These are phyloP conservation scores for Listronotus oregonensis DNA, from an alignment of 1,140 invertebrate species.

Conservation along the genomic window DNA sequence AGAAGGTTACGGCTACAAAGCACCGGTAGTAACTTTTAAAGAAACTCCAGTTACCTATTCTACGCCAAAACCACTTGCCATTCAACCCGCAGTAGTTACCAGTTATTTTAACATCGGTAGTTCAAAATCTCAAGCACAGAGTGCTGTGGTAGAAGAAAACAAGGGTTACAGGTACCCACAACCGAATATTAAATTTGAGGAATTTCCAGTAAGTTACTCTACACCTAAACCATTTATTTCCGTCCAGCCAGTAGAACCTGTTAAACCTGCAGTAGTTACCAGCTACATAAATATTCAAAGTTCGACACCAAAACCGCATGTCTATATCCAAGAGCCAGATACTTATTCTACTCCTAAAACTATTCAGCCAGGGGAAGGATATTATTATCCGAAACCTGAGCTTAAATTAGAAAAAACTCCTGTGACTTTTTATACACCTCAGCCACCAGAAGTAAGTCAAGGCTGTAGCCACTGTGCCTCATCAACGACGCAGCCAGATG, in stretches of 20 bases:
- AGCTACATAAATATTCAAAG: slow-evolving; percentile 29
- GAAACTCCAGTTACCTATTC: slow-evolving; percentile 13
- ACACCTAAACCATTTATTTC: slow-evolving; percentile 2
- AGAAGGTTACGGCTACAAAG: neutral
- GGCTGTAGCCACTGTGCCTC: too few species aligned
- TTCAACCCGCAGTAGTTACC: slow-evolving; percentile 24
- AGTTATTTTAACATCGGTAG: slow-evolving; percentile 29
- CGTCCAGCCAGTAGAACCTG: slow-evolving; percentile 1
- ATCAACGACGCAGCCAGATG: too few species aligned
- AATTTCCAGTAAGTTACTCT: neutral
- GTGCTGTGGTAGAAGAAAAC: slow-evolving; percentile 45
- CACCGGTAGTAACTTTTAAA: neutral
- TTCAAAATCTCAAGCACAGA: neutral
- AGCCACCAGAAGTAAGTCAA: too few species aligned
- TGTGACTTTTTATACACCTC: neutral
- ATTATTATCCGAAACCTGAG: neutral
- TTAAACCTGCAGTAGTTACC: slow-evolving; percentile 12
- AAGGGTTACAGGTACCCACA: slow-evolving; percentile 29
- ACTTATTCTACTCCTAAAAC: neutral
- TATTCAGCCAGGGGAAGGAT: neutral
- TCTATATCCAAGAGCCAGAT: neutral
- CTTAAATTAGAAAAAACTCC: slow-evolving; percentile 28
- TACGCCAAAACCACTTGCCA: slow-evolving; percentile 17
- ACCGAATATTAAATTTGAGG: slow-evolving; percentile 16
- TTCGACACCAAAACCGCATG: slow-evolving; percentile 13